phyloP scores from a whole-genome alignment of 2,113 vertebrate genomes.

The Bos indicus region DNA sequence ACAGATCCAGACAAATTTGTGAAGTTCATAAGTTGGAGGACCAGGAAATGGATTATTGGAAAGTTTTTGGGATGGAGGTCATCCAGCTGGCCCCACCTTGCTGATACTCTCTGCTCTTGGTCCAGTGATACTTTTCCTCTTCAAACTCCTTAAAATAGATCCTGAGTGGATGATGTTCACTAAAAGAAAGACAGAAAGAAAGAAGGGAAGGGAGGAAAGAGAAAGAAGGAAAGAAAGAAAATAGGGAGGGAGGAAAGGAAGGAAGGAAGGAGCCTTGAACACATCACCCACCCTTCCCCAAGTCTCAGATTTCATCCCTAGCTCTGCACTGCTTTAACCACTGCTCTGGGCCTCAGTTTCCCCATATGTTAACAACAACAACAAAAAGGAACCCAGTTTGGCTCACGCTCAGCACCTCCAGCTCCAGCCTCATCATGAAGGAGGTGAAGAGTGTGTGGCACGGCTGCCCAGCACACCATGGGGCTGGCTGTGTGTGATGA shows the following conservation, averaged over 20 bases:
- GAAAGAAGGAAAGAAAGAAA: background rate
- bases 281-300: background rate
- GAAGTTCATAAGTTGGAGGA: background rate
- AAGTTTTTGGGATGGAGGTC: background rate
- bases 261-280: background rate
- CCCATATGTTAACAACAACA: background rate
- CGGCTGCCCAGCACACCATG: background rate
- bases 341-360: background rate
- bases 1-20: background rate
- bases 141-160: slow-evolving; percentile 24
- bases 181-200: background rate
- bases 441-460: background rate
- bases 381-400: background rate
- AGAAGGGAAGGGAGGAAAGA: background rate
- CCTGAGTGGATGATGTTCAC: background rate
- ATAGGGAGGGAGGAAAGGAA: no score
- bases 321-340: background rate
- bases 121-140: slow-evolving; percentile 7
- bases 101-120: background rate
- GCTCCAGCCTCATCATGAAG: background rate
- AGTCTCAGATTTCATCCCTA: background rate
- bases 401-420: background rate
- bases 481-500: slow-evolving; percentile 11
- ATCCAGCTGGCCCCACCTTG: background rate
- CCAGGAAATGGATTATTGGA: background rate